Evolutionary conservation across 2,113 vertebrate species (phyloP).

Genomic region (Epinephelus fuscoguttatus): DNA sequence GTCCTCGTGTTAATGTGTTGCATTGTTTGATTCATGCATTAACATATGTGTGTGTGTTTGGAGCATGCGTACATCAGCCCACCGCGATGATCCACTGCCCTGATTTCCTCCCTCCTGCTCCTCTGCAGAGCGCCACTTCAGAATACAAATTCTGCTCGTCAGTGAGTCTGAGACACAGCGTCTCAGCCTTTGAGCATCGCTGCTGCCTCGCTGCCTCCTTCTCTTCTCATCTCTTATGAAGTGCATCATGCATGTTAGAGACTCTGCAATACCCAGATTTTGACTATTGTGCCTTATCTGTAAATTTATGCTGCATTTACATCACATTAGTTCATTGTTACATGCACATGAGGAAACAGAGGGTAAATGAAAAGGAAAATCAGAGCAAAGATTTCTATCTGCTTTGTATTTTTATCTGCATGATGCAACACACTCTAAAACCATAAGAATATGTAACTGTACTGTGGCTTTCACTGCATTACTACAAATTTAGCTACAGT

Average conservation of each 20-base stretch:
- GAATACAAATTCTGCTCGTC: conserved; percentile 72
- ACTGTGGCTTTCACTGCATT: conserved; percentile 16
- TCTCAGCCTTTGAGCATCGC: conserved; percentile 55
- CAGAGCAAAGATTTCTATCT: not conserved
- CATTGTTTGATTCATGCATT: not conserved
- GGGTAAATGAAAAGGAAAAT: not conserved
- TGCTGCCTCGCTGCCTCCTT: conserved; percentile 19
- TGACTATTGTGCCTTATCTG: not conserved
- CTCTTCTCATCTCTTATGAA: conserved; percentile 31
- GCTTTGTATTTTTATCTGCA: conserved; percentile 12
- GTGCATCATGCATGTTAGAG: conserved; percentile 21
- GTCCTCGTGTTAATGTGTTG: not conserved
- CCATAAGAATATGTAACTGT: not conserved
- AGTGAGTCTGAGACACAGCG: conserved; percentile 53
- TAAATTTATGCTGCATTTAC: conserved; percentile 4
- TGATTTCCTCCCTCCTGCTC: conserved; percentile 60
- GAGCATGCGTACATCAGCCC: conserved; percentile 44
- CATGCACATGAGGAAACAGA: not conserved
- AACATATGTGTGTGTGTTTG: conserved; percentile 6
- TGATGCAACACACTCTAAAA: not conserved
- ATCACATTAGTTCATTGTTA: not conserved
- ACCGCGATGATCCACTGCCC: conserved; percentile 76
- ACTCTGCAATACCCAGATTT: conserved; percentile 15
- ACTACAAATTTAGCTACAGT: conserved; percentile 19
- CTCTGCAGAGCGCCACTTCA: conserved; percentile 68